phyloP scores from a whole-genome alignment of 2,888 invertebrate genomes.

The Cryptocheilus praepositus region DNA sequence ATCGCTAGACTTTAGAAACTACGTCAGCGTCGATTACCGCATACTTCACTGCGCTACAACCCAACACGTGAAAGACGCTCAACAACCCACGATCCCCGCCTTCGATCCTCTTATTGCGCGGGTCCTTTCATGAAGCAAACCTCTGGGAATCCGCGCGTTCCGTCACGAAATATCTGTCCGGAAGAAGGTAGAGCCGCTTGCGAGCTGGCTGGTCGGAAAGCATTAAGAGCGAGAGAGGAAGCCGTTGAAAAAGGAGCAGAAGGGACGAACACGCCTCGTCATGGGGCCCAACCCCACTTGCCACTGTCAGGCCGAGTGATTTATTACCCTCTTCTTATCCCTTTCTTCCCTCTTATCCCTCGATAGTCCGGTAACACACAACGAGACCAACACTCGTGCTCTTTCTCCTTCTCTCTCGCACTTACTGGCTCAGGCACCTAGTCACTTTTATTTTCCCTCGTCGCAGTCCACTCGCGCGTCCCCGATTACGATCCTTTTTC shows the following conservation, averaged over 20 bases:
- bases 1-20: too few species aligned
- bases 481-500: constrained; percentile 22
- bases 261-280: constrained; percentile 47
- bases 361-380: constrained; percentile 26
- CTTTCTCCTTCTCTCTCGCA: constrained; percentile 13
- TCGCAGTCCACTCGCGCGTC: not conserved
- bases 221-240: constrained; percentile 1
- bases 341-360: constrained; percentile 19
- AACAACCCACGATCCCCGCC: not conserved
- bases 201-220: not conserved
- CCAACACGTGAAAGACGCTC: too few species aligned
- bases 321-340: constrained; percentile 52
- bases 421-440: not conserved
- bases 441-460: not conserved
- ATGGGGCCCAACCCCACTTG: constrained; percentile 60
- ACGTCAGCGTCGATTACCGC: too few species aligned
- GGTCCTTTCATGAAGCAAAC: not conserved
- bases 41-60: too few species aligned
- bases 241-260: constrained; percentile 9
- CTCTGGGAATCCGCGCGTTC: not conserved
- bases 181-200: not conserved
- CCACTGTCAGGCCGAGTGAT: constrained; percentile 62
- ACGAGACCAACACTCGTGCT: constrained; percentile 15
- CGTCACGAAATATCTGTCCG: not conserved
- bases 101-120: not conserved